Evolutionary conservation across 1,140 invertebrate species (phyloP).

Genomic region (Procambarus virginalis): DNA sequence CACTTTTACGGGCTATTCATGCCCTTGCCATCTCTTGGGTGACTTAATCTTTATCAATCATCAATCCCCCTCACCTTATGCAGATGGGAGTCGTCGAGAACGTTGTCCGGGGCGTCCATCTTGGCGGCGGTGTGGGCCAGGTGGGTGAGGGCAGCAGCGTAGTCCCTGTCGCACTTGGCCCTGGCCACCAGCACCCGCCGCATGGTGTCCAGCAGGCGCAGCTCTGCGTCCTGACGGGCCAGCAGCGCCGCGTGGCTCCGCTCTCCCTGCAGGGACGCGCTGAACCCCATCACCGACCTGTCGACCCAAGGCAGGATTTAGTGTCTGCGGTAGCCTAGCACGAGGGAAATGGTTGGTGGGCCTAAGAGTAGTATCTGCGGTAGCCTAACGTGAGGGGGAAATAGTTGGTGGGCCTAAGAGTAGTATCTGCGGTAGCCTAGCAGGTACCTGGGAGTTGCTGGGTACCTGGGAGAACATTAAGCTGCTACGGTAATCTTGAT

Average conservation of each 20-base stretch:
- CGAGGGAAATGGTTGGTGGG: too few relatives aligned
- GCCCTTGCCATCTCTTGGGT: too few relatives aligned
- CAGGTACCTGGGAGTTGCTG: too few relatives aligned
- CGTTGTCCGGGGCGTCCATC: slow-evolving; percentile 77
- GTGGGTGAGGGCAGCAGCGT: slow-evolving; percentile 85
- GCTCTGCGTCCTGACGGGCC: slow-evolving; percentile 90
- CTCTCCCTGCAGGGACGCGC: slow-evolving; percentile 84
- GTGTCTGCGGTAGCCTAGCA: background rate
- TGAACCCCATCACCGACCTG: slow-evolving; percentile 84
- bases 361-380: background rate
- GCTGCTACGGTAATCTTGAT: too few relatives aligned
- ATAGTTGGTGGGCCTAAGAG: background rate
- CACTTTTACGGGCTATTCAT: too few relatives aligned
- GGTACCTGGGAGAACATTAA: too few relatives aligned
- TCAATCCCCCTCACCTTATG: slow-evolving; percentile 51
- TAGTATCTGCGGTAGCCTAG: background rate
- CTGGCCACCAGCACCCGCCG: slow-evolving; percentile 87
- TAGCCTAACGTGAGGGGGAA: background rate
- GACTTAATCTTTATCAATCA: background rate
- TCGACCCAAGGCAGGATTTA: background rate
- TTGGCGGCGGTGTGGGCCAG: slow-evolving; percentile 88
- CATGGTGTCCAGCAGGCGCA: slow-evolving; percentile 91
- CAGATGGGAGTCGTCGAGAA: slow-evolving; percentile 63
- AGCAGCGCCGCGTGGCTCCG: slow-evolving; percentile 87
- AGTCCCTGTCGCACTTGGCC: slow-evolving; percentile 92